phyloP scores from a whole-genome alignment of 2,888 invertebrate species.

The Slavum lentiscoides region DNA sequence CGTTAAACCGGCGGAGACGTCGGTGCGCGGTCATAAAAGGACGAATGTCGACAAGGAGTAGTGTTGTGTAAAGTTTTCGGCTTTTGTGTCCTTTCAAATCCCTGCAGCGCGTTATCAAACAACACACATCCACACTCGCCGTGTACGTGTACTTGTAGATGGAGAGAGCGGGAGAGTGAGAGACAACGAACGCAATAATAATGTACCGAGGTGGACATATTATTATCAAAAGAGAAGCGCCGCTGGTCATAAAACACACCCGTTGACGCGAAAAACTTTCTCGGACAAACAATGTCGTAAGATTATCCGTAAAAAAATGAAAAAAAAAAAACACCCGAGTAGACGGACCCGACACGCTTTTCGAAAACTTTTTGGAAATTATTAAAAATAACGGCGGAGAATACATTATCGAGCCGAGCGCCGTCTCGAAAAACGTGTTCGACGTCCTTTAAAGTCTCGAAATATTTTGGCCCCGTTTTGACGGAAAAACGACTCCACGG shows the following conservation, averaged over 20 bases:
- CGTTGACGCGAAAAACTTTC: constrained; percentile 9
- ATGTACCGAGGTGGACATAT: constrained; percentile 7
- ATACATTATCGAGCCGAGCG: too few species aligned
- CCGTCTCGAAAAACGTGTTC: too few species aligned
- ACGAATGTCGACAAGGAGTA: too few species aligned
- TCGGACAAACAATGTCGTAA: constrained; percentile 1
- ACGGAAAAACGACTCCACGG: too few species aligned
- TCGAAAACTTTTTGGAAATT: too few species aligned
- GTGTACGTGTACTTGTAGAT: not conserved
- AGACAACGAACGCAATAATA: constrained; percentile 5
- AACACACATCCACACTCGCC: too few species aligned
- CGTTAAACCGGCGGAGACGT: too few species aligned
- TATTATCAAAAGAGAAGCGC: constrained; percentile 9
- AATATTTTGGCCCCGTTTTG: too few species aligned
- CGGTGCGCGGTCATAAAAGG: too few species aligned
- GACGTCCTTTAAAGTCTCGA: too few species aligned
- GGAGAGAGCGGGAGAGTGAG: too few species aligned
- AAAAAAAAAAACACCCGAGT: not conserved
- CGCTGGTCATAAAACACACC: constrained; percentile 1
- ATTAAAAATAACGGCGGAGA: too few species aligned
- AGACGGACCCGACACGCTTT: not conserved
- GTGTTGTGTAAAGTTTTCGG: constrained; percentile 3
- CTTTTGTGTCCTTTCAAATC: not conserved
- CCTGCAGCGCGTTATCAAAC: not conserved
- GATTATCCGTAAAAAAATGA: not conserved